A percentile compares a stretch with the other conserved stretches of the same genome.
Conservation (phyloP, 2,888 invertebrate genomes). For the Agrilus mali region DNA sequence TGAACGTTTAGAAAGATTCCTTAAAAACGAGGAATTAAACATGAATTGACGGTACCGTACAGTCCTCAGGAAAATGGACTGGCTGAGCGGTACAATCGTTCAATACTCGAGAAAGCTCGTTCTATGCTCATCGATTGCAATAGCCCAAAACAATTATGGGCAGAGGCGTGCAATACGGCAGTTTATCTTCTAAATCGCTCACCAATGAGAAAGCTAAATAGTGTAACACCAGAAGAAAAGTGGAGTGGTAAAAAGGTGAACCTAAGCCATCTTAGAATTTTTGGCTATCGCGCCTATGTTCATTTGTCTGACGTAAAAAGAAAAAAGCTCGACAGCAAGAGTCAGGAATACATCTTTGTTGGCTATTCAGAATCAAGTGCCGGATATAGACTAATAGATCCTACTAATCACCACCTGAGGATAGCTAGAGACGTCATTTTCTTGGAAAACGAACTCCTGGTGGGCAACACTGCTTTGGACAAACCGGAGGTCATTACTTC, state of each 20-base stretch:
- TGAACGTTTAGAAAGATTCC: slow-evolving; percentile 9
- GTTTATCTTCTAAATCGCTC: slow-evolving; percentile 10
- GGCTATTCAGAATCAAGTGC: too few relatives aligned
- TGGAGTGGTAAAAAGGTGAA: slow-evolving; percentile 5
- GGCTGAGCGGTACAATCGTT: slow-evolving; percentile 16
- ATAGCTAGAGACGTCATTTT: slow-evolving; percentile 12
- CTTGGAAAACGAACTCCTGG: slow-evolving; percentile 6
- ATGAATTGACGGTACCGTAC: slow-evolving; percentile 21
- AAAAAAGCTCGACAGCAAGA: slow-evolving; percentile 5
- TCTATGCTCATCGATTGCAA: slow-evolving; percentile 14
- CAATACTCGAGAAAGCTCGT: slow-evolving; percentile 13
- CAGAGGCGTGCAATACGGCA: slow-evolving; percentile 14
- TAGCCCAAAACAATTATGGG: slow-evolving; percentile 4
- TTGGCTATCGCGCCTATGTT: slow-evolving; percentile 6
- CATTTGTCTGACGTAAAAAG: slow-evolving; percentile 5
- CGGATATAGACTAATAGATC: slow-evolving; percentile 11
- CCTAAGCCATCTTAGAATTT: slow-evolving; percentile 6
- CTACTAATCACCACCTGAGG: slow-evolving; percentile 5
- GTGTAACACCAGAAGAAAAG: slow-evolving; percentile 4
- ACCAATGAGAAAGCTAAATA: slow-evolving; percentile 4
- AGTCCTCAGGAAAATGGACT: slow-evolving; percentile 25
- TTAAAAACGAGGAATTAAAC: slow-evolving; percentile 18
- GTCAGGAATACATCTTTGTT: slow-evolving; percentile 1
- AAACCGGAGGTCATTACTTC: too few relatives aligned
- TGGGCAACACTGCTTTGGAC: too few relatives aligned